These are phyloP conservation scores for Leucophenga montana DNA, from an alignment of 2,888 invertebrate species.

Conservation along the genomic window DNA sequence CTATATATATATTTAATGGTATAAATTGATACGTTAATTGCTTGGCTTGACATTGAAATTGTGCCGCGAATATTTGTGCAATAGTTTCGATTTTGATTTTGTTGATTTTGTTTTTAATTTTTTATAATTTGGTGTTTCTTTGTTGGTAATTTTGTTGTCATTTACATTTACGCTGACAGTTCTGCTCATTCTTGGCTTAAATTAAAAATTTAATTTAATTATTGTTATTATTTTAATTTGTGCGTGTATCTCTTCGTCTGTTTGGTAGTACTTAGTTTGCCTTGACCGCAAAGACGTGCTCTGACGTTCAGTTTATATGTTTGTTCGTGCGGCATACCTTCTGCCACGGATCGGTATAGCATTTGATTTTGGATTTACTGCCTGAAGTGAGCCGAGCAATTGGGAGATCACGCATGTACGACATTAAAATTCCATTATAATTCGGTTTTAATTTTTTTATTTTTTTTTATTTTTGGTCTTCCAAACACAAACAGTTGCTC, in stretches of 20 bases:
- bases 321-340: neutral
- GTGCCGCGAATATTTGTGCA: conserved; percentile 39
- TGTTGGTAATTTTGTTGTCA: conserved; percentile 44
- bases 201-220: conserved; percentile 18
- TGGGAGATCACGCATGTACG: conserved; percentile 47
- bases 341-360: neutral
- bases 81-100: conserved; percentile 26
- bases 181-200: conserved; percentile 19
- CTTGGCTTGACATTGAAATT: conserved; percentile 55
- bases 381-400: neutral
- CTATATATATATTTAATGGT: neutral
- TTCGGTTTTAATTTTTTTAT: neutral
- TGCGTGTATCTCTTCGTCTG: conserved; percentile 20
- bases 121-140: neutral
- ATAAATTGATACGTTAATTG: conserved; percentile 14
- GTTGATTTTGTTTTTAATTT: conserved; percentile 9
- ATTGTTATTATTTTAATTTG: conserved; percentile 16
- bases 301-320: conserved; percentile 6
- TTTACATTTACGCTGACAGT: conserved; percentile 17
- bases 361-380: conserved; percentile 1
- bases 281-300: conserved; percentile 43
- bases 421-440: conserved; percentile 32
- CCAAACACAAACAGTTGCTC: no score
- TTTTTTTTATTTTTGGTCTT: no score
- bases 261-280: conserved; percentile 34